Evolutionary conservation across 2,113 vertebrate genomes (phyloP), one percentile per base, ranked within the genome.

Genomic region (Oxygymnocypris stewartii): DNA sequence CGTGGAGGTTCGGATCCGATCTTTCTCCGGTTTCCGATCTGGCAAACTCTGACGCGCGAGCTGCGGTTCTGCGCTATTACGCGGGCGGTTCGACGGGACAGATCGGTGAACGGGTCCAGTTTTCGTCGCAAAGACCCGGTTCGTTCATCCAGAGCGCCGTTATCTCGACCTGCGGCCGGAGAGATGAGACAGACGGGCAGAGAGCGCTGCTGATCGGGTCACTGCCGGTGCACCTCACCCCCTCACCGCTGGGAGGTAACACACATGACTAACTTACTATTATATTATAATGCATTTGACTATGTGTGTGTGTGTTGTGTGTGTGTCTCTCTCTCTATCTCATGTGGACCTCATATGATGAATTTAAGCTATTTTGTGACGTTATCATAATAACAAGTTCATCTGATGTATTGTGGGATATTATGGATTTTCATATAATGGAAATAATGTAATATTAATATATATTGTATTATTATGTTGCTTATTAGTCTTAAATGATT

Each of bases 201-300:
- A 91, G 92, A 23, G 92, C 93, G 87, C 92, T 98, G 1, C 92
- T 98, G 10, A 96, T 99, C 87, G 97, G 98, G 63, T 98, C 97
- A 2, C 91, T 98, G 44, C 98, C 97, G 5, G 94, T 96, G 13
- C 97, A 98, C 92, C 96, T 99, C 85, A 97, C n/a, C 97, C 31
- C 96, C 97, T 88, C 97, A 96, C 93, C 92, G 92, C 96, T 99
- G 84, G 96, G 96, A 96, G 98, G 98, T 98, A 96, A 95, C 94
- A 85, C 2, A 20, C 35, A 5, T 16, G 0, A 2, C 54, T 6
- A 7, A 57, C 54, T 57, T 13, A 59, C 0, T 6, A 18, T 54
- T n/a, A 23, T 23, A 23, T 8, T 57, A 20, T 0, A 23, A 59
- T 59, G 54, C 54, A 20, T 23, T 23, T 20, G 6, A 57, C 18